Conservation (phyloP, 2,797 vertebrate genomes). For the Ctenochaetus hawaiiensis region DNA sequence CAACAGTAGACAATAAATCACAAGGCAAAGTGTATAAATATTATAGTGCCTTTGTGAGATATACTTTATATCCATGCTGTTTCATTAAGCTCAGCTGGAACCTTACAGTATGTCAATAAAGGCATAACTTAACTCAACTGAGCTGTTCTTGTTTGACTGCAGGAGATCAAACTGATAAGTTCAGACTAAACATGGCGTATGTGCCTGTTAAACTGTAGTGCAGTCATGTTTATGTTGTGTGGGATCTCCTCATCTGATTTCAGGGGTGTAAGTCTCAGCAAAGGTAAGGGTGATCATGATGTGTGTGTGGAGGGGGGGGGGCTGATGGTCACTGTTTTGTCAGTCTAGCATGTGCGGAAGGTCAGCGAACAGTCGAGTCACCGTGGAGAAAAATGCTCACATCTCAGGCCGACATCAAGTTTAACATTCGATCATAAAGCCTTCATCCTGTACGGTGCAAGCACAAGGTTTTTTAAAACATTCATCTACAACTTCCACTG, state of each 20-base stretch:
- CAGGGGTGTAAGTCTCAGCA: slow-evolving; percentile 90
- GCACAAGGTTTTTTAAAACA: neutral
- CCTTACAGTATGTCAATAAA: slow-evolving; percentile 76
- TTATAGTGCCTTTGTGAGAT: slow-evolving; percentile 76
- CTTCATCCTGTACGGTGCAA: slow-evolving; percentile 61
- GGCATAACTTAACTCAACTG: slow-evolving; percentile 54
- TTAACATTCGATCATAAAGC: slow-evolving; percentile 72
- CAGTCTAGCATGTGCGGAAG: slow-evolving; percentile 70
- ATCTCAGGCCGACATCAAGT: slow-evolving; percentile 70
- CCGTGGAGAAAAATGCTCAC: slow-evolving; percentile 79
- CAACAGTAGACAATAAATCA: slow-evolving; percentile 57
- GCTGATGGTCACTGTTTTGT: slow-evolving; percentile 11
- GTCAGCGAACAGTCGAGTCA: slow-evolving; percentile 67
- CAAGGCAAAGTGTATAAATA: slow-evolving; percentile 70
- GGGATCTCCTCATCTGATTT: slow-evolving; percentile 73
- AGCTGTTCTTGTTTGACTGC: slow-evolving; percentile 69
- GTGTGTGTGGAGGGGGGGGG: neutral
- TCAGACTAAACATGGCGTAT: slow-evolving; percentile 14
- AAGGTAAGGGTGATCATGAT: slow-evolving; percentile 88
- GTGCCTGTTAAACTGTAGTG: slow-evolving; percentile 17
- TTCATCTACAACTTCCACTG: neutral
- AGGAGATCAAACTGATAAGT: slow-evolving; percentile 31
- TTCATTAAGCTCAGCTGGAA: slow-evolving; percentile 67
- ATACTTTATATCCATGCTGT: slow-evolving; percentile 65
- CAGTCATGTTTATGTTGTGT: slow-evolving; percentile 42